Evolutionary conservation across 2,113 vertebrate genomes (phyloP), one percentile per base, ranked within the genome.

Genomic region (Heterocephalus glaber): DNA sequence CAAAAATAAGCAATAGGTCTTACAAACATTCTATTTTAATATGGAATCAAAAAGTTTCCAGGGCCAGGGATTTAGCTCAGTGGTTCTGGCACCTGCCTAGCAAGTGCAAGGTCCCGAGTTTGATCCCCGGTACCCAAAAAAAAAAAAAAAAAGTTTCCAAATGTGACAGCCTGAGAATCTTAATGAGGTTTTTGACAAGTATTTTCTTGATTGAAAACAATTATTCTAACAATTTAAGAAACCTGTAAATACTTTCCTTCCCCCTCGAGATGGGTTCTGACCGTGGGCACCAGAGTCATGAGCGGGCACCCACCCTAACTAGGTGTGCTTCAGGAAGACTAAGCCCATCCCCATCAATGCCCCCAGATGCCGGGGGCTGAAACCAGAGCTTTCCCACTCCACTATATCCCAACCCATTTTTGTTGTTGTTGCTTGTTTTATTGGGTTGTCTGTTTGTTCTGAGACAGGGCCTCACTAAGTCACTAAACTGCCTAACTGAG

Each of bases 171-270:
- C 28, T 28, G 30, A 3, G 79, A 56, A 14, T 47, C 76, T 41
- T 83, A 56, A 47, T 41, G 7, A n/a, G 22, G 3, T 9, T 92
- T 72, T 20, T 54, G 28, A 11, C 8, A 85, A 79, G 24, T 66
- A 80, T 52, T 89, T 95, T 90, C 86, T 60, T 84, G 12, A 94
- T 86, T 89, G 22, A 22, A 33, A 95, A 56, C 70, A 92, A 92
- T 2, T 86, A 22, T 56, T 77, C 13, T 76, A 96, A 95, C 3
- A 14, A 86, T 20, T 60, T 74, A 92, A 90, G 60, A 89, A 93
- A 95, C 86, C 14, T 93, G 79, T 49, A 86, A 83, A 77, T 16
- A 61, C 7, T 33, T 63, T 44, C 44, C n/a, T n/a, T n/a, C 35
- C 24, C 41, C 38, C 24, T 14, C 19, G 28, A 54, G n/a, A 35